Conservation (phyloP, 2,113 vertebrate genomes). For the Hyperopisus bebe region DNA sequence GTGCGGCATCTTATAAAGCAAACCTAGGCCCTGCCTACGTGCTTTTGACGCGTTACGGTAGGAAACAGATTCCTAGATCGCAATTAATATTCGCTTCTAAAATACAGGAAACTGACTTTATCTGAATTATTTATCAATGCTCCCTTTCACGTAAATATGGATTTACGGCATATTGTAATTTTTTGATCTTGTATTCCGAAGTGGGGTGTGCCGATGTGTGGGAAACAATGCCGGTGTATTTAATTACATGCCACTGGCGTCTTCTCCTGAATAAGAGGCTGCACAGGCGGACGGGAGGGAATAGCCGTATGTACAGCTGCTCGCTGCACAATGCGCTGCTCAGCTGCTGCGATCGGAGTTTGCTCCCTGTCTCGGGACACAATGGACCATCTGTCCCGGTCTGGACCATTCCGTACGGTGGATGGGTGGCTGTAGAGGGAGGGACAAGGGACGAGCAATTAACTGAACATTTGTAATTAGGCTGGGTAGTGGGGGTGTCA, state of each 20-base stretch:
- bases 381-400: slow-evolving; percentile 11
- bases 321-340: not conserved
- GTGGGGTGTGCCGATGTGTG: not conserved
- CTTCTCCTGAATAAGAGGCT: not conserved
- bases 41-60: not conserved
- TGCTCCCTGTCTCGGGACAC: not conserved
- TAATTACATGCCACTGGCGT: not conserved
- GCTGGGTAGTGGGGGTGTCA: not conserved
- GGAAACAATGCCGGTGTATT: not conserved
- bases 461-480: not conserved
- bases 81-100: not conserved
- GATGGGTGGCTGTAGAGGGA: not conserved
- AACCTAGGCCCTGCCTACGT: not conserved
- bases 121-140: not conserved
- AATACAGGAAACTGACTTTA: not conserved
- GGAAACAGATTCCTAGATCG: not conserved
- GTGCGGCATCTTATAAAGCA: not conserved
- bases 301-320: not conserved
- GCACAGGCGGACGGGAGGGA: not conserved
- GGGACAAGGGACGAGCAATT: not conserved
- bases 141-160: not conserved
- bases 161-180: not conserved
- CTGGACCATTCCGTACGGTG: not conserved
- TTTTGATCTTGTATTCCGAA: not conserved
- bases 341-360: not conserved